phyloP scores from a whole-genome alignment of 2,888 invertebrate species.

The Mactromeris polynyma region DNA sequence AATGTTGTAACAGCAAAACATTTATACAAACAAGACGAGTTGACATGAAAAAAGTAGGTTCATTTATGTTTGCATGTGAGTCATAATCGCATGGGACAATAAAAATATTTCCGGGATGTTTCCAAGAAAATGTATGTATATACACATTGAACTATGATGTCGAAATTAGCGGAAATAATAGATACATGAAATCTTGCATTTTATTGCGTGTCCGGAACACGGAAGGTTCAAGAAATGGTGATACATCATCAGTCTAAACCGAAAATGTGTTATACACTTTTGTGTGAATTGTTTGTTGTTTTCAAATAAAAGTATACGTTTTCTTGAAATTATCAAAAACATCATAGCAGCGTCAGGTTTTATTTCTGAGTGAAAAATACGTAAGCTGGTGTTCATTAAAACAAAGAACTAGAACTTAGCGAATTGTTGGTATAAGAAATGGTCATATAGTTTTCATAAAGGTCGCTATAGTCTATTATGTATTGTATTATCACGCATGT shows the following conservation, averaged over 20 bases:
- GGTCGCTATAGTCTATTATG: no score
- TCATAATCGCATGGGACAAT: not conserved
- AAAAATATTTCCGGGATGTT: not conserved
- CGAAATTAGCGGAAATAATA: slow-evolving; percentile 1
- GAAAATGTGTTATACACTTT: no score
- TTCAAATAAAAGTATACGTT: no score
- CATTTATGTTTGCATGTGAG: not conserved
- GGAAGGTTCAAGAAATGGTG: not conserved
- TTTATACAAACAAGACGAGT: not conserved
- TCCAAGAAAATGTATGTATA: not conserved
- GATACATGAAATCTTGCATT: not conserved
- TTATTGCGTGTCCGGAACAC: not conserved
- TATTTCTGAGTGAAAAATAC: no score
- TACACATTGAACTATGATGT: not conserved
- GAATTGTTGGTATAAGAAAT: no score
- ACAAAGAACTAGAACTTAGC: no score
- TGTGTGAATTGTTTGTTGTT: no score
- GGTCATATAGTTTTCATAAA: no score
- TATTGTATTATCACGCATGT: no score
- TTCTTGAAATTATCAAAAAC: no score
- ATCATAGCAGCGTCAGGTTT: no score
- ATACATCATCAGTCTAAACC: not conserved
- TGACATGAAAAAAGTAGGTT: not conserved
- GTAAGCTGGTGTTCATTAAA: no score
- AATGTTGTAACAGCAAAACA: not conserved